Conservation (phyloP, 2,888 invertebrate species). For the Trachelus stipa region DNA sequence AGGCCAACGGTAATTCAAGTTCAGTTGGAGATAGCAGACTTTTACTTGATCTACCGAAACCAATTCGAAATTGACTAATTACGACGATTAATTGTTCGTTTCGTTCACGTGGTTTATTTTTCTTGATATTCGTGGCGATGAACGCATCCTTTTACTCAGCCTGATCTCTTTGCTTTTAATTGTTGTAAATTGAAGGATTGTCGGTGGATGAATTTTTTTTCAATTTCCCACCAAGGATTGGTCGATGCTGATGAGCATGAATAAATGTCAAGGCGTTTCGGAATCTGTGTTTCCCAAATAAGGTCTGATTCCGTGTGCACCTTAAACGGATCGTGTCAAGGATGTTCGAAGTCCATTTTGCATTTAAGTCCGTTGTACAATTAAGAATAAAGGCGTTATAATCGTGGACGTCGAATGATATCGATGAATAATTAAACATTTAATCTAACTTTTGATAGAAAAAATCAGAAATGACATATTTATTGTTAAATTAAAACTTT, state of each 20-base stretch:
- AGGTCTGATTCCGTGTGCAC: neutral
- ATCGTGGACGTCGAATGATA: neutral
- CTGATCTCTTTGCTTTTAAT: neutral
- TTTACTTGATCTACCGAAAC: neutral
- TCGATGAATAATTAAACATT: neutral
- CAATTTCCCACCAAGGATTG: neutral
- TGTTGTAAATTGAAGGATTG: neutral
- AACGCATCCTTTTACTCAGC: neutral
- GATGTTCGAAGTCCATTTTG: neutral
- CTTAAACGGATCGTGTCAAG: neutral
- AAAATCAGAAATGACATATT: neutral
- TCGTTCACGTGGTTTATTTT: neutral
- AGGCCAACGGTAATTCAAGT: neutral
- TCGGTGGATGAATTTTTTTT: neutral
- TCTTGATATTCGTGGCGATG: neutral
- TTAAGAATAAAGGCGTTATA: neutral
- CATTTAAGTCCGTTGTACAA: neutral
- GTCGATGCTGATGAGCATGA: neutral
- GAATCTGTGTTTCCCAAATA: neutral
- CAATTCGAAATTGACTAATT: neutral
- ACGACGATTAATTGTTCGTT: neutral
- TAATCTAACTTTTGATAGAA: neutral
- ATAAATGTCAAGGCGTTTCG: conserved; percentile 5
- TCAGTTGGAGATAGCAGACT: neutral
- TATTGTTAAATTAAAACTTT: neutral